Base-by-base conservation (phyloP, 2,113 vertebrate genomes). In the Eclectus roratus region DNA sequence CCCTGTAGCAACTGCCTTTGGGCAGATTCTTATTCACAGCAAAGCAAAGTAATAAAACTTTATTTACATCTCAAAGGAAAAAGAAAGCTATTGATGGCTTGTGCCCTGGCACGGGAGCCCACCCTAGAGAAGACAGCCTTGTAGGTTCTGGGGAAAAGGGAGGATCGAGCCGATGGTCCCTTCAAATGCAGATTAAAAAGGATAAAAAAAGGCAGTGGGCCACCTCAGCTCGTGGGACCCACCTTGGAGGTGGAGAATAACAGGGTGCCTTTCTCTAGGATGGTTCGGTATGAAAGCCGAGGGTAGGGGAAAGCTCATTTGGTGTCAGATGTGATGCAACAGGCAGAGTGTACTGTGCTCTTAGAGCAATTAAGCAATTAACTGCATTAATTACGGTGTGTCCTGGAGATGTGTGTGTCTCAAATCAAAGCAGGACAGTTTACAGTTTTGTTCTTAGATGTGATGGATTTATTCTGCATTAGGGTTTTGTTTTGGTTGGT, bases 181-280 rank as follows among this genome's bases (percentile, higher is more conserved):
- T 58, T 60, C 71, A 83, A 55, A 82, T 71, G 31, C 12, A 61
- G 9, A 35, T 23, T n/a, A 58, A 58, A 58, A 35, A 58, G 56
- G 33, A 58, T 24, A 58, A 58, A 58, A 53, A 53, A 44, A 46
- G 43, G 19, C 17, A 55, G 21, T 11, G 1, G 6, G 18, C 19
- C 37, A 60, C 24, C 29, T 92, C 10, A 35, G 37, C 11, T 53
- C 18, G 27, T 52, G 16, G 13, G 29, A 74, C 21, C 9, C 12
- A 29, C 3, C 0, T 1, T 9, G 18, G 44, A 33, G 4, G 1
- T 35, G 18, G 14, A 71, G 7, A 35, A 52, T 9, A 44, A 55
- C 14, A 43, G 7, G 5, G 4, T 64, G 24, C 5, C 23, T 28
- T 11, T 46, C 35, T 53, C 19, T 37, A 21, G 28, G 13, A 60